Evolutionary conservation across 1,140 invertebrate species (phyloP), one percentile per base, ranked within the genome.

Genomic region (Cherax destructor): DNA sequence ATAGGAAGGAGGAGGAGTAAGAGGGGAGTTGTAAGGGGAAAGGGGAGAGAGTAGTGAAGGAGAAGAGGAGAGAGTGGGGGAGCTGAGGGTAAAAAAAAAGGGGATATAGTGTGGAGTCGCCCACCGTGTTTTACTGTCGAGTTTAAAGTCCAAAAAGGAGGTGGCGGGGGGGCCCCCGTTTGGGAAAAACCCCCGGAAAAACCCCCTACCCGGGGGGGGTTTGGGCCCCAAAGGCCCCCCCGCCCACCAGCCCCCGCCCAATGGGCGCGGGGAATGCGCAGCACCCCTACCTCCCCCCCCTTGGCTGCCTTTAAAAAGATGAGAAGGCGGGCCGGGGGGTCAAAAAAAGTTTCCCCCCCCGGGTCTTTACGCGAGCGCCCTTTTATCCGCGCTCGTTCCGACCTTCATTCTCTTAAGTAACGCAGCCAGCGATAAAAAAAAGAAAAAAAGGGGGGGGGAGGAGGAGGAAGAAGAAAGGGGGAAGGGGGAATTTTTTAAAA

Each of bases 91-190:
- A 74, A 30, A 74, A 74, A 74, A 74, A n/a, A 30, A 74, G n/a
- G 30, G 69, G 69, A 74, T 74, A 74, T 74, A 74, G 69, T 74
- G n/a, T 74, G 69, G 69, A 74, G 69, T 74, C 69, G 69, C 11
- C 18, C 69, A 74, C 5, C 69, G 69, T 74, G 69, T 74, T 74
- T 74, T 74, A 74, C 69, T 74, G 69, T 74, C 69, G 69, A 74
- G 7, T 74, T 74, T 74, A 74, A 74, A 74, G 69, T 74, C 69
- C 69, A 74, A 30, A 74, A n/a, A 74, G 69, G 69, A 74, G 69
- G 6, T 74, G 69, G 69, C 5, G 24, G 24, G 69, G 69, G 24
- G 69, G 69, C 24, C 21, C n/a, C n/a, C n/a, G n/a, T n/a, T n/a
- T n/a, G n/a, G n/a, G n/a, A n/a, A n/a, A n/a, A n/a, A n/a, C n/a